Evolutionary conservation across 2,797 vertebrate species (phyloP).

Genomic region (Gymnoscopelus braueri): DNA sequence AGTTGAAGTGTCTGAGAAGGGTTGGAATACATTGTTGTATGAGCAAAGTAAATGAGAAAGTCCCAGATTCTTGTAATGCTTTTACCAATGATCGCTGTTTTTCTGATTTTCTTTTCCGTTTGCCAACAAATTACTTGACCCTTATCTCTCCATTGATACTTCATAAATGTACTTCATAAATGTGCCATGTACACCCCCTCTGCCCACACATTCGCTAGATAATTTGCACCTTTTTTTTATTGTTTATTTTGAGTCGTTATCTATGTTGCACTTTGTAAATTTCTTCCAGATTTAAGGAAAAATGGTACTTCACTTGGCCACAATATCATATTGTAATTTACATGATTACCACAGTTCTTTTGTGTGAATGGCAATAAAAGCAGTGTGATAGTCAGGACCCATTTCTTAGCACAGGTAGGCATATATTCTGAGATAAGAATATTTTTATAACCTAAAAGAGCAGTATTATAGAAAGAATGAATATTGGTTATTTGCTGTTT

Average conservation of each 20-base stretch:
- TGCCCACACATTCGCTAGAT: slow-evolving; percentile 23
- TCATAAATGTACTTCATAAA: slow-evolving; percentile 54
- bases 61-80: slow-evolving; percentile 6
- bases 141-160: slow-evolving; percentile 17
- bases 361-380: slow-evolving; percentile 68
- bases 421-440: slow-evolving; percentile 60
- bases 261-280: slow-evolving; percentile 76
- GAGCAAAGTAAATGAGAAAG: background rate
- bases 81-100: slow-evolving; percentile 15
- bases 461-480: slow-evolving; percentile 76
- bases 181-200: slow-evolving; percentile 58
- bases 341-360: slow-evolving; percentile 42
- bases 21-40: background rate
- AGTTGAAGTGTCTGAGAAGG: no score
- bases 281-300: slow-evolving; percentile 49
- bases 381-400: slow-evolving; percentile 49
- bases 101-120: background rate
- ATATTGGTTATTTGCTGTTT: slow-evolving; percentile 68
- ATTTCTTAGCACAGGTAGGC: slow-evolving; percentile 68
- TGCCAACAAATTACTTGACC: slow-evolving; percentile 13
- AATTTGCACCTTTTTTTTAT: slow-evolving; percentile 69
- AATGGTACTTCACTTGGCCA: slow-evolving; percentile 64
- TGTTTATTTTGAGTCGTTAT: slow-evolving; percentile 47
- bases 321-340: slow-evolving; percentile 41
- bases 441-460: slow-evolving; percentile 76